Percentiles rank a stretch among this genome's conserved stretches.
Evolutionary conservation across 2,113 vertebrate genomes (phyloP).

Genomic region (Glareola pratincola): DNA sequence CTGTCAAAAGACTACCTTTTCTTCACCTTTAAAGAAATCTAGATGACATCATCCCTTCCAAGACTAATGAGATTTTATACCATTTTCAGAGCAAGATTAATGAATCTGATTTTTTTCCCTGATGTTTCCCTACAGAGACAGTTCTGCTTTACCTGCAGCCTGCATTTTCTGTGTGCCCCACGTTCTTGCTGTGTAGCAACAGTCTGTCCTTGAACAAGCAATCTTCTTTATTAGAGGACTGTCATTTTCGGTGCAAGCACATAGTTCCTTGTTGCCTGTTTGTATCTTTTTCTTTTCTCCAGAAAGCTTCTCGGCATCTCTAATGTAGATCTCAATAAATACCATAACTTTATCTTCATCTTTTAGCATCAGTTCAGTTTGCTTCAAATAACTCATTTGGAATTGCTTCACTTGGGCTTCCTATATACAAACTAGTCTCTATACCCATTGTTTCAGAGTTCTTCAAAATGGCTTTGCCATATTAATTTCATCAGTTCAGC

Average conservation of each 20-base stretch:
- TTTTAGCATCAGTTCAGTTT: not conserved
- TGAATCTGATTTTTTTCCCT: not conserved
- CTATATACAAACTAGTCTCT: not conserved
- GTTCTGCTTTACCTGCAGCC: not conserved
- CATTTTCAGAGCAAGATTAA: not conserved
- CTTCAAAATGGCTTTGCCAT: not conserved
- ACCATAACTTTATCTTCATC: not conserved
- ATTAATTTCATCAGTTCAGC: not conserved
- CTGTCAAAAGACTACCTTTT: not conserved
- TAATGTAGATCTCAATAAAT: not conserved
- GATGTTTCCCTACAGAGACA: not conserved
- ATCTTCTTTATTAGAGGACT: not conserved
- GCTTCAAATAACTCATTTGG: not conserved
- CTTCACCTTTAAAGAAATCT: not conserved
- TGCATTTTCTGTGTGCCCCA: not conserved
- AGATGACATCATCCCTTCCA: not conserved
- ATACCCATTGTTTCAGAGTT: not conserved
- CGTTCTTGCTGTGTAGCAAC: not conserved
- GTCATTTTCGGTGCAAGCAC: not conserved
- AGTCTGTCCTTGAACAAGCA: not conserved
- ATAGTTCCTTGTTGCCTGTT: not conserved
- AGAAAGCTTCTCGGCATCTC: not conserved
- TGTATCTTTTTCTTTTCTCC: not conserved
- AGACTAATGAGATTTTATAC: not conserved
- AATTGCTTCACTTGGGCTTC: not conserved